Base-by-base conservation (phyloP, 1,140 invertebrate species). In the Octopus bimaculoides region DNA sequence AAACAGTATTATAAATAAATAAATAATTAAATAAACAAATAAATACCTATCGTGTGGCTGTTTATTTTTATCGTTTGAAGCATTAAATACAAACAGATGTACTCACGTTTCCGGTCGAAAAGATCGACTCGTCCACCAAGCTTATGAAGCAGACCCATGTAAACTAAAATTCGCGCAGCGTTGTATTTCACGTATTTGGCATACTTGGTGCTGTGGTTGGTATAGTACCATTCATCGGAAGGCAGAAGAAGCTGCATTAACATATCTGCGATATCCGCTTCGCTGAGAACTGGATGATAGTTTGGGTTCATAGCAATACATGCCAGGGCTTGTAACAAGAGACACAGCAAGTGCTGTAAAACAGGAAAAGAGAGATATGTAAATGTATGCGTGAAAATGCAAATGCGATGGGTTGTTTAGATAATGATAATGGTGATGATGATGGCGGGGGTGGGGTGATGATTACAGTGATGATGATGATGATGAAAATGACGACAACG, bases 201-300 rank as follows among this genome's bases (percentile, higher is more conserved):
- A 86, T 93, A 94, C 83, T 93, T 92, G 56, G 93, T 94, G 82
- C 92, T 93, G 86, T 94, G 93, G 86, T 94, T 94, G 66, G 93
- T 94, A 89, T 94, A 94, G 89, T 94, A 94, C 92, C 93, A 94
- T 85, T 94, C 94, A 86, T 94, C 94, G 0, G 93, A 93, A 7
- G 94, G 94, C 74, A 94, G 88, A 55, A 94, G 90, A 26, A 94
- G 90, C 86, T 94, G 93, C 81, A 93, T 93, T 14, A 94, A 87
- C 81, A 91, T 92, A 85, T 94, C 93, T 5, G 93, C 92, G 54
- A 94, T 90, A 80, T 93, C 93, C 14, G 92, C 91, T 52, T 93
- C 93, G 4, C 91, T 87, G 12, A 94, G 87, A 2, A 90, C 85
- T 41, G 89, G 86, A 87, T 94, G 93, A 83, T 92, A 90, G 76